Evolutionary conservation across 2,113 vertebrate genomes (phyloP), one percentile per base, ranked within the genome.

Genomic region (Tupaia tana): DNA sequence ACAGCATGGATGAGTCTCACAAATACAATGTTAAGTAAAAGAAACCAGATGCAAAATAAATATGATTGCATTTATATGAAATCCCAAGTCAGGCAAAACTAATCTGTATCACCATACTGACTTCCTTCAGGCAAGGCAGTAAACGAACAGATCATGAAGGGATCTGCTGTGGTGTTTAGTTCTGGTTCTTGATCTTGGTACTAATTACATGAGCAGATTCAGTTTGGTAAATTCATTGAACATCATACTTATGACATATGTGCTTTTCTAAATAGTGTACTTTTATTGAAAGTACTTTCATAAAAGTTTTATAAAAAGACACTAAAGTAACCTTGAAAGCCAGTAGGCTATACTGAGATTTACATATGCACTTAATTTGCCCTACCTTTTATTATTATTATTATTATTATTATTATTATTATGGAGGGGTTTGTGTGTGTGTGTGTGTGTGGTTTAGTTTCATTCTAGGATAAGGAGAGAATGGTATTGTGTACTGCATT

Each of bases 261-360:
- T 95, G 25, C 6, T 89, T 93, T 89, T 89, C 29, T 86, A 25
- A 43, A 43, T 43, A 43, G 43, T 43, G 43, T 43, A 43, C 43
- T 43, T 43, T 43, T 79, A 80, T 22, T 10, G 13, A 87, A n/a
- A 77, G 6, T 86, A 92, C 22, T 75, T 86, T 4, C 52, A 25
- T 69, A 89, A 71, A 70, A 63, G 12, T 67, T 77, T 63, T 58
- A 34, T 24, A 18, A 34, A 73, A 96, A 66, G 24, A 54, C 11
- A 71, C 7, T 74, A 91, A 93, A 94, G 64, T 71, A 89, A 87
- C 63, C 73, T 63, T 93, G 64, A 94, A 91, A 89, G 78, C 13
- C 12, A 84, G 61, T 34, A 86, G 19, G 15, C 19, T 88, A 29
- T 86, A n/a, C 54, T 69, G 34, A 91, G 18, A 90, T 85, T 29